These are phyloP conservation scores for Stegana nigrithorax DNA, from an alignment of 2,888 invertebrate genomes.

Conservation along the genomic window DNA sequence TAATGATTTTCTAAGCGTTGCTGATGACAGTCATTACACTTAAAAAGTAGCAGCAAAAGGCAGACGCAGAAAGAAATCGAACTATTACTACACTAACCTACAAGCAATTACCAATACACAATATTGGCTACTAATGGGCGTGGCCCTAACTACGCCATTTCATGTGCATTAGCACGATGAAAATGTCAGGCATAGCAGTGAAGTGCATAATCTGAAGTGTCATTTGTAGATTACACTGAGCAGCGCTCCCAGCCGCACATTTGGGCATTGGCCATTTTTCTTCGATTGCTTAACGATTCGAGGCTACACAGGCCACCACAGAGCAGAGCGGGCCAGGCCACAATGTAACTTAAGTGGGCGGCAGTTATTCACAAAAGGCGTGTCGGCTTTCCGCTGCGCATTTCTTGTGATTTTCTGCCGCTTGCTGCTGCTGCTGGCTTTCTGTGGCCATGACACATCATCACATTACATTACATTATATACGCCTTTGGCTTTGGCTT, in stretches of 20 bases:
- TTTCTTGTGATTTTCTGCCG: too few relatives aligned
- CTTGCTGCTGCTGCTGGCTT: too few relatives aligned
- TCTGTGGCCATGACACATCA: too few relatives aligned
- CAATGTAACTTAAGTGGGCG: slow-evolving; percentile 11
- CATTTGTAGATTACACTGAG: slow-evolving; percentile 23
- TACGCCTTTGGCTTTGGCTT: too few relatives aligned
- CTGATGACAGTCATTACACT: slow-evolving; percentile 7
- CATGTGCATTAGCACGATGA: too few relatives aligned
- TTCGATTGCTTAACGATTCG: too few relatives aligned
- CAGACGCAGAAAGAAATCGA: background rate
- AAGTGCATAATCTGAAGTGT: slow-evolving; percentile 32
- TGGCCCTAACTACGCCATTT: background rate
- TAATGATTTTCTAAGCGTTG: slow-evolving; percentile 16
- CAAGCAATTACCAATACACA: slow-evolving; percentile 55
- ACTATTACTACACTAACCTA: slow-evolving; percentile 37
- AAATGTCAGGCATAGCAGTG: background rate
- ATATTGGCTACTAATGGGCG: background rate
- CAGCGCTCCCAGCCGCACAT: background rate
- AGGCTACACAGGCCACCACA: too few relatives aligned
- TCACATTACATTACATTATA: too few relatives aligned
- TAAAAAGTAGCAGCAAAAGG: background rate
- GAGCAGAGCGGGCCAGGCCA: too few relatives aligned
- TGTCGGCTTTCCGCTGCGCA: slow-evolving; percentile 16
- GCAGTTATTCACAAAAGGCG: slow-evolving; percentile 12
- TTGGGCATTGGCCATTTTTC: background rate